Percentiles rank a stretch among this genome's conserved stretches.
These are phyloP conservation scores for Hippoglossus hippoglossus DNA, from an alignment of 2,797 vertebrate genomes.

Conservation along the genomic window DNA sequence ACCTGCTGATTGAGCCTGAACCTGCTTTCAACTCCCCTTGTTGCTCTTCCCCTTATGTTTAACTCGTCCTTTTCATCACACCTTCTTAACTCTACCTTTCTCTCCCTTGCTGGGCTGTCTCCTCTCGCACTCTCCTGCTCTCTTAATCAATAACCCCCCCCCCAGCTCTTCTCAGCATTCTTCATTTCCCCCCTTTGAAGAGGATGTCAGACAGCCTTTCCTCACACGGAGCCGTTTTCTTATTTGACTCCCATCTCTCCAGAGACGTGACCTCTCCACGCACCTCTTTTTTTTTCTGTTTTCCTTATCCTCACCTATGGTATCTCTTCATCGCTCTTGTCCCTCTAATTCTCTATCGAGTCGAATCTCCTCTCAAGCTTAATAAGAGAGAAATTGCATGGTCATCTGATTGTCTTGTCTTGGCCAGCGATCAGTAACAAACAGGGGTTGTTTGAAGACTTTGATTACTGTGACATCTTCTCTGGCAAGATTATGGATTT, in stretches of 20 bases:
- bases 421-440: constrained; percentile 32
- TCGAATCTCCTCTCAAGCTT: constrained; percentile 22
- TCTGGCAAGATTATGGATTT: constrained; percentile 14
- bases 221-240: constrained; percentile 48
- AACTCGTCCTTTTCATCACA: constrained; percentile 61
- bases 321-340: constrained; percentile 36
- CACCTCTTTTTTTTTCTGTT: constrained; percentile 22
- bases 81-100: constrained; percentile 57
- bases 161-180: constrained; percentile 60
- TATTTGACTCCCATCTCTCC: constrained; percentile 54
- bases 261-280: constrained; percentile 53
- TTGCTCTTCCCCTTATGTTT: constrained; percentile 47
- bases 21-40: constrained; percentile 69
- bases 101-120: constrained; percentile 44
- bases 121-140: constrained; percentile 55
- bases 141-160: constrained; percentile 70
- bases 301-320: not conserved
- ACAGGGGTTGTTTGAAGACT: constrained; percentile 36
- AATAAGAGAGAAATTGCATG: constrained; percentile 35
- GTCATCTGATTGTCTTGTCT: constrained; percentile 37
- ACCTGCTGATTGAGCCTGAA: constrained; percentile 70
- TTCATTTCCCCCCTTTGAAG: constrained; percentile 71
- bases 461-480: constrained; percentile 36
- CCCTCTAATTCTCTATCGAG: constrained; percentile 27
- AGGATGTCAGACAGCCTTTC: constrained; percentile 61